Evolutionary conservation across 2,888 invertebrate species (phyloP), one percentile per base, ranked within the genome.

Genomic region (Dryocosmus kuriphilus): DNA sequence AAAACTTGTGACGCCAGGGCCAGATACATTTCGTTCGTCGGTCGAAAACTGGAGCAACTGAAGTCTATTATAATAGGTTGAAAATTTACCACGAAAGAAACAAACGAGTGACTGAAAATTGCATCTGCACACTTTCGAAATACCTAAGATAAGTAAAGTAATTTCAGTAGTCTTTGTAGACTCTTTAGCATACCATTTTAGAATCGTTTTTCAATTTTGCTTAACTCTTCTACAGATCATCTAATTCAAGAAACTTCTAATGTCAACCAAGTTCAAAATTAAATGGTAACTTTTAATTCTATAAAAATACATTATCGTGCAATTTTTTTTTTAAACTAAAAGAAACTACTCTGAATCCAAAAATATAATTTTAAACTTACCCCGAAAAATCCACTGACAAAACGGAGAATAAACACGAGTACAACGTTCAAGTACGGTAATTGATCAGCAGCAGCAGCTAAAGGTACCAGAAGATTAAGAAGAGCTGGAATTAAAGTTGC

Each of bases 381-480:
- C 77, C 91, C 91, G 55, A 90, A 90, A 80, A 91, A 91, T 84
- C 91, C 91, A 88, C 89, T 89, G 71, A 88, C 38, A 80, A 91
- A 90, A 73, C 91, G 88, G 27, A 91, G 87, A 41, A 83, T 85
- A 73, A 90, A 86, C 5, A 90, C 87, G 14, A 90, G 71, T 32
- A 82, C 80, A 77, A 87, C 89, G 73, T 90, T 90, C 8, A 62
- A 4, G 41, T 71, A 71, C 1, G 71, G 71, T n/a, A 71, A 51
- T 30, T 5, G 11, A 51, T 51, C 71, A 32, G 88, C 22, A 46
- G 81, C 73, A 67, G 91, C 83, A 51, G 89, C 91, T 85, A 86
- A 85, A 76, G 91, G 91, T 87, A 91, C 89, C 80, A 91, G 62
- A 35, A 91, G 85, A 85, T 91, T 91, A 65, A 91, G 83, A 74